Conservation (phyloP, 2,888 invertebrate species). For the Sinentomon sp. region DNA sequence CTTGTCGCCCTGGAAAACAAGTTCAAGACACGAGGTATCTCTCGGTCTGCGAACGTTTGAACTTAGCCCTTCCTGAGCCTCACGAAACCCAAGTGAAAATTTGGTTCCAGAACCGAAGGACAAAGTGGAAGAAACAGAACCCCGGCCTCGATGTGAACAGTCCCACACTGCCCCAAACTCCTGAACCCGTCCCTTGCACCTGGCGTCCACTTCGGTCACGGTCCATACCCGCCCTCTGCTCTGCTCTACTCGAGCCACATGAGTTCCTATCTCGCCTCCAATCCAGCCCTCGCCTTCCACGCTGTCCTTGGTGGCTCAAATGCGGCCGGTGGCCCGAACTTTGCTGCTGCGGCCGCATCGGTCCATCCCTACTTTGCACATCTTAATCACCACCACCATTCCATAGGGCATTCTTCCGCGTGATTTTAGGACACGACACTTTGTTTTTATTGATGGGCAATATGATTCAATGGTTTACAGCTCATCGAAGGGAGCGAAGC, state of each 20-base stretch:
- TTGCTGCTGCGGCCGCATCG: no score
- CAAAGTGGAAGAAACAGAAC: conserved; percentile 99
- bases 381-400: no score
- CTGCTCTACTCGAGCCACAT: conserved; percentile 16
- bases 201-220: conserved; percentile 15
- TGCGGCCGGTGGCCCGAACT: no score
- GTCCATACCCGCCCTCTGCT: conserved; percentile 16
- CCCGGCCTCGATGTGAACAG: conserved; percentile 94
- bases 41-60: conserved; percentile 88
- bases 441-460: no score
- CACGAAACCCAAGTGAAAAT: conserved; percentile 97
- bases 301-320: no score
- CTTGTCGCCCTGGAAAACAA: conserved; percentile 93
- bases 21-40: conserved; percentile 93
- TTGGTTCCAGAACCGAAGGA: conserved; percentile 89
- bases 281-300: no score
- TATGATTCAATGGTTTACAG: no score
- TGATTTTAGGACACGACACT: no score
- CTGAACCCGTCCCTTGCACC: conserved; percentile 18
- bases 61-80: conserved; percentile 71
- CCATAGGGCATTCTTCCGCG: no score
- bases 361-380: no score
- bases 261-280: conserved; percentile 16
- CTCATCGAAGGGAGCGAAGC: no score
- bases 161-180: conserved; percentile 39